Evolutionary conservation across 2,113 vertebrate species (phyloP), one percentile per base, ranked within the genome.

Genomic region (Trachemys scripta): DNA sequence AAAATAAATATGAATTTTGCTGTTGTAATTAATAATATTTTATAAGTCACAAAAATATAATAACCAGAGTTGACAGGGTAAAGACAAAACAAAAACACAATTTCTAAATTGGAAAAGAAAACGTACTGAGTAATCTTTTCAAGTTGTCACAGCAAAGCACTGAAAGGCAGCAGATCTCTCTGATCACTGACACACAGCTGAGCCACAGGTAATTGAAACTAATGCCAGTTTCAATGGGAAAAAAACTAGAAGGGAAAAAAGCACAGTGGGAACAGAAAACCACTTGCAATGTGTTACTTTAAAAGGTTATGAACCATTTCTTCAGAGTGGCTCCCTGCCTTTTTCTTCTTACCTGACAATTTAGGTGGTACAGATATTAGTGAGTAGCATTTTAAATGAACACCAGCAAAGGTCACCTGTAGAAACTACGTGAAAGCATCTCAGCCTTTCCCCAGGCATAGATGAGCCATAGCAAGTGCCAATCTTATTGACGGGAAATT

Each of bases 11-110:
- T 82, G 29, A 35, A 51, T 50, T 88, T 87, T 86, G 47, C 45
- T 84, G 14, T 0, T 49, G 22, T n/a, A 93, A 94, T 94, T 90
- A 92, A 94, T 86, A 0, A 0, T 6, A 53, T 12, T 81, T 72
- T 69, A 14, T 35, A 92, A 88, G 38, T 9, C 59, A 84, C 75
- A 84, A 65, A 82, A 82, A 82, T 25, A 94, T 93, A 97, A 91
- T 17, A 89, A 84, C 53, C 20, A 16, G 76, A 80, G 59, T 29
- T 87, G 85, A 93, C n/a, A 87, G 72, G 84, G 59, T 4, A 2
- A 47, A 82, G 56, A 35, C 27, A 47, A 86, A 35, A 2, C 16
- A 17, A 83, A 85, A 24, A 38, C 35, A 29, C 35, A 25, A 2
- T 53, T 89, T 87, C 56, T 65, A 49, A 85, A 31, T 31, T 80